Conservation (phyloP, 1,140 invertebrate species). For the Bombus haemorrhoidalis region DNA sequence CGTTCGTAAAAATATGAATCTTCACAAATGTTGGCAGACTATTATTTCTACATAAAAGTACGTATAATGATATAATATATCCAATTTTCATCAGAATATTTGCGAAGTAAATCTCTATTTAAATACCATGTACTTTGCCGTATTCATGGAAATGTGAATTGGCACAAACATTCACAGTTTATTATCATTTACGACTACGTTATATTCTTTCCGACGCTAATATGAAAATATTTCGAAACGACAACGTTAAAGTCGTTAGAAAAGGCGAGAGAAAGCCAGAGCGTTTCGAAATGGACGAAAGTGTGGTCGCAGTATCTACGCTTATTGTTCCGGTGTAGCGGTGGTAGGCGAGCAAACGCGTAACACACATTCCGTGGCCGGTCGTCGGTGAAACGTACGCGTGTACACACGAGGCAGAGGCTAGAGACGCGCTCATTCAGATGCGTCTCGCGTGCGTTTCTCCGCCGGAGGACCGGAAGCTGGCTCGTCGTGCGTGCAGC, state of each 20-base stretch:
- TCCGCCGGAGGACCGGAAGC: constrained; percentile 71
- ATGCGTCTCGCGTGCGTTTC: constrained; percentile 79
- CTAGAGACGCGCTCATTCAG: constrained; percentile 74
- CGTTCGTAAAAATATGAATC: too few species aligned
- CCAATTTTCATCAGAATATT: too few species aligned
- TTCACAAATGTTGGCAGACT: too few species aligned
- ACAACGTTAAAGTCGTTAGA: not conserved
- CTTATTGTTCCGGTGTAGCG: not conserved
- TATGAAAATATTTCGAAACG: too few species aligned
- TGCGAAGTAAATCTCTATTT: too few species aligned
- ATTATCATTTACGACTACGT: too few species aligned
- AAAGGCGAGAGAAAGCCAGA: not conserved
- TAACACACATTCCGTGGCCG: constrained; percentile 33
- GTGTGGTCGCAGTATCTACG: not conserved
- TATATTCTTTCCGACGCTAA: too few species aligned
- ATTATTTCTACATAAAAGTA: too few species aligned
- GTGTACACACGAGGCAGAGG: not conserved
- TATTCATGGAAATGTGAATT: too few species aligned
- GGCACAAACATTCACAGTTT: rapidly evolving
- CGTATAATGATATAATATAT: rapidly evolving
- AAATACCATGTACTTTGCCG: too few species aligned
- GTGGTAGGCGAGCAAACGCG: constrained; percentile 25
- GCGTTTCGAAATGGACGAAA: constrained; percentile 8
- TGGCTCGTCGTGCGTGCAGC: constrained; percentile 77
- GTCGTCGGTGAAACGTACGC: not conserved